These are phyloP conservation scores for Acropora yongei DNA, from an alignment of 64 coral and sea anemone genomes.

Conservation along the genomic window DNA sequence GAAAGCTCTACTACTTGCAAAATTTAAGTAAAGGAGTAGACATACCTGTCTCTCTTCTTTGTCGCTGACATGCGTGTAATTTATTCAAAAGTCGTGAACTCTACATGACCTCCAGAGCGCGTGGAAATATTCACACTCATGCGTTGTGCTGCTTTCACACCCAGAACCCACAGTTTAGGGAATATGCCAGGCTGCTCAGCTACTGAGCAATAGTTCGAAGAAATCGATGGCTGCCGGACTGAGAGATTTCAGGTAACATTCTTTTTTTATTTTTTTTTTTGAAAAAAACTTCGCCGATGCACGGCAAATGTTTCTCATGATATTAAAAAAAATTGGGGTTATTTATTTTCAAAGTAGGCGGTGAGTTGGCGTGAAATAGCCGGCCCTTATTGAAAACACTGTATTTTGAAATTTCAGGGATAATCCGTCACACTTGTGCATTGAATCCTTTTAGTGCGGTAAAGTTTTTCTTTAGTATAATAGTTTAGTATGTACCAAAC, in stretches of 20 bases:
- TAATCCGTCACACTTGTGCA: no score
- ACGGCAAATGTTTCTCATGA: conserved; percentile 29
- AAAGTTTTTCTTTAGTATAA: no score
- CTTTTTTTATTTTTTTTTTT: conserved; percentile 38
- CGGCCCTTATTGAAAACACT: neutral
- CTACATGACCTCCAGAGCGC: conserved; percentile 45
- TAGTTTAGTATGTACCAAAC: no score
- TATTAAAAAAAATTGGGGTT: conserved; percentile 1
- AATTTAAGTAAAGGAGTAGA: conserved; percentile 13
- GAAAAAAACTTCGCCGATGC: conserved; percentile 40
- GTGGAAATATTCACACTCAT: conserved; percentile 42
- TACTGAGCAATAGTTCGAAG: conserved; percentile 49
- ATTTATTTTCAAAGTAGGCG: neutral
- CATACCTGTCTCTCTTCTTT: conserved; percentile 50
- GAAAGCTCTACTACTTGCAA: neutral
- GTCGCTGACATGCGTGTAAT: conserved; percentile 56
- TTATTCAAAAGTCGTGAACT: conserved; percentile 60
- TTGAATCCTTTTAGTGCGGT: no score
- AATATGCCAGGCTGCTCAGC: conserved; percentile 54
- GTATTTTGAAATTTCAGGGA: no score
- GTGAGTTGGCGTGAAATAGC: neutral
- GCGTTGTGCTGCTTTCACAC: conserved; percentile 56
- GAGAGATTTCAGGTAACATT: conserved; percentile 55
- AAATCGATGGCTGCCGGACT: neutral
- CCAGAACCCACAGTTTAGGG: conserved; percentile 44